Evolutionary conservation across 1,140 invertebrate genomes (phyloP), one percentile per base, ranked within the genome.

Genomic region (Leptestheria dahalacensis): DNA sequence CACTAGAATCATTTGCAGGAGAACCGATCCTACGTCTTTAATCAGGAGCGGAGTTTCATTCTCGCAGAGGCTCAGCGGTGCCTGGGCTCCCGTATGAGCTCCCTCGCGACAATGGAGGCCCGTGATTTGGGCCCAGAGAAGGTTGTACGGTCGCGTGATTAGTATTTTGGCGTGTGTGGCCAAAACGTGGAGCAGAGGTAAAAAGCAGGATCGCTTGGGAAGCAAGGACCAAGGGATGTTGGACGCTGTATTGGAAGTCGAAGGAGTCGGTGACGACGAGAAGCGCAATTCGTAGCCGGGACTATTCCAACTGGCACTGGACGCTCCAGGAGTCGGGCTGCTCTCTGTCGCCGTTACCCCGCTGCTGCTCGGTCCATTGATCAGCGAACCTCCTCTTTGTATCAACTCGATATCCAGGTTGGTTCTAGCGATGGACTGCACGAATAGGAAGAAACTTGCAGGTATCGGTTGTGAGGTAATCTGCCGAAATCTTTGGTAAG

Each of bases 341-440:
- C 26, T 18, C 15, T 55, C 53, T n/a, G 20, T 28, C 15, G 6
- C 33, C 6, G 49, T 41, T 1, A 23, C 20, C 21, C 47, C 47
- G 15, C 24, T 18, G 24, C 41, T 47, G 12, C 23, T 49, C 15
- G 25, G 24, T 9, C 20, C 24, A 18, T 33, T 26, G 18, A 41
- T 60, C 15, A 57, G 73, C 1, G 79, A 80, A n/a, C 88, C 88
- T 33, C 84, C 86, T 46, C 87, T 79, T 68, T 91, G 88, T 33
- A 91, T 82, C 46, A 96, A 75, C 74, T 96, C 91, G 54, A 93
- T 79, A 76, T 96, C 91, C 46, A 96, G 75, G 76, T 96, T 95
- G 25, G 88, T 93, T 63, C 92, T 79, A 20, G 90, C 88, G 47
- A 96, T 85, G 21, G 91, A 95, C 62, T 83, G 87, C 23, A 94